Evolutionary conservation across 2,888 invertebrate genomes (phyloP).

Genomic region (Cynaeus angustus): DNA sequence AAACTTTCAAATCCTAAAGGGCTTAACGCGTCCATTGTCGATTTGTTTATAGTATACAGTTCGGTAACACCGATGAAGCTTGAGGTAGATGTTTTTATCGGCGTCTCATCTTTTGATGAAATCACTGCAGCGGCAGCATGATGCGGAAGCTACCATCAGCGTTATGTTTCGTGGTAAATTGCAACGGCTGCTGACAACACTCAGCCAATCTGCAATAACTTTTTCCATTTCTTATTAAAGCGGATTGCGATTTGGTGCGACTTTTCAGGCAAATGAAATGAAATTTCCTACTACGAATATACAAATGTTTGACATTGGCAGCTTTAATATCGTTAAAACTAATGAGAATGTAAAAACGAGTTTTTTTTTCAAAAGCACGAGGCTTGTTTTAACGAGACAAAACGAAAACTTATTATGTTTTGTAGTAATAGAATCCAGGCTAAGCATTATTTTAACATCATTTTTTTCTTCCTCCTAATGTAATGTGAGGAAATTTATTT

Average conservation of each 20-base stretch:
- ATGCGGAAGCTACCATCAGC: background rate
- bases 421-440: no score
- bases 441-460: no score
- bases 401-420: no score
- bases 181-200: background rate
- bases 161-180: conserved; percentile 2
- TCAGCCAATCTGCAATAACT: conserved; percentile 2
- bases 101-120: background rate
- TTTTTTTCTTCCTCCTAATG: no score
- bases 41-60: conserved; percentile 57
- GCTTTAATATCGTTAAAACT: no score
- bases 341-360: no score
- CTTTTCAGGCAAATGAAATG: background rate
- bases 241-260: background rate
- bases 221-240: conserved; percentile 1
- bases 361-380: no score
- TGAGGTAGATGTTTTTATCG: conserved; percentile 1
- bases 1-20: conserved; percentile 57
- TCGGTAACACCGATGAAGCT: conserved; percentile 33
- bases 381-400: no score
- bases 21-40: conserved; percentile 55
- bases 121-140: background rate
- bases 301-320: no score
- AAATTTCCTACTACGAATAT: no score
- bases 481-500: no score